phyloP scores from a whole-genome alignment of 2,113 vertebrate species.

The Leucopsar rothschildi region DNA sequence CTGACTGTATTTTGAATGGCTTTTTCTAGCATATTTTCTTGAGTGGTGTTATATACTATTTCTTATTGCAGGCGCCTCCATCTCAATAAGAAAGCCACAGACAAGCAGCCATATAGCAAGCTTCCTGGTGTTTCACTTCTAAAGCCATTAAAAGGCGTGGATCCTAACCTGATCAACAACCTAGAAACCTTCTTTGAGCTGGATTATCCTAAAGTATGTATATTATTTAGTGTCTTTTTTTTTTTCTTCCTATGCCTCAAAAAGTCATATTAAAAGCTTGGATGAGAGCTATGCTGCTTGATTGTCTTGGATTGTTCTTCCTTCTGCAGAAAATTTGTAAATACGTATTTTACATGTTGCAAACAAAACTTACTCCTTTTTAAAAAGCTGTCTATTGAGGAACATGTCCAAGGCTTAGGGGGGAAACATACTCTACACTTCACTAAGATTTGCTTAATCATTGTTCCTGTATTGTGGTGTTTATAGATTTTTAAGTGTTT shows the following conservation, averaged over 20 bases:
- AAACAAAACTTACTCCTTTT: not conserved
- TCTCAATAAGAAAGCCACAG: constrained; percentile 88
- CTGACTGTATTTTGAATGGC: not conserved
- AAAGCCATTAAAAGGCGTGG: constrained; percentile 93
- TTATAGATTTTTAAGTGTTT: not conserved
- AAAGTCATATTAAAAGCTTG: not conserved
- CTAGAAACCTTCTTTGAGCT: constrained; percentile 97
- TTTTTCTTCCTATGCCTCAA: not conserved
- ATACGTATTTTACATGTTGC: not conserved
- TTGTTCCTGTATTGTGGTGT: not conserved
- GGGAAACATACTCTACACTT: not conserved
- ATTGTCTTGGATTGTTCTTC: not conserved
- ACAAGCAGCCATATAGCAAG: constrained; percentile 89
- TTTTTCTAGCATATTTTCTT: not conserved
- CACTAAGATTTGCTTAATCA: not conserved
- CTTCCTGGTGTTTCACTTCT: constrained; percentile 91
- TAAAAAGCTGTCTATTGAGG: not conserved
- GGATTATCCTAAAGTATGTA: constrained; percentile 90
- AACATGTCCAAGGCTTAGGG: not conserved
- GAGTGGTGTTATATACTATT: not conserved
- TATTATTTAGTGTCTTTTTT: not conserved
- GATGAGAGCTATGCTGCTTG: not conserved
- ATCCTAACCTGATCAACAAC: constrained; percentile 94
- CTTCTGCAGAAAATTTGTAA: not conserved
- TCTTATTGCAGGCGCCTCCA: constrained; percentile 82